These are phyloP conservation scores for Perizoma flavofasciatum DNA, from an alignment of 2,888 invertebrate genomes.

Conservation along the genomic window DNA sequence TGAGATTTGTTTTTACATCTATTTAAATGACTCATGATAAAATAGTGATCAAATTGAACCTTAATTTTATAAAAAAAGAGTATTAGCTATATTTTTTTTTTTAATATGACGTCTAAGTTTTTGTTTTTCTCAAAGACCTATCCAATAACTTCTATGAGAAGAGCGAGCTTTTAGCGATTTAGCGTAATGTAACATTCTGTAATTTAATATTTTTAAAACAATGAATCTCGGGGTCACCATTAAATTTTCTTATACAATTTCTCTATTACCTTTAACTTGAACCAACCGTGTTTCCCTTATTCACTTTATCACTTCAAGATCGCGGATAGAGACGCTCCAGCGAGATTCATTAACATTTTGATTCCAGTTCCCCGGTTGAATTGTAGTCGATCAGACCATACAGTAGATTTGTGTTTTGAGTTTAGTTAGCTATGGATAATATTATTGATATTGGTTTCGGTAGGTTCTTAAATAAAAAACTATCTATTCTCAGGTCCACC, in stretches of 20 bases:
- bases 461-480: background rate
- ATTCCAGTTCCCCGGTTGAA: conserved; percentile 7
- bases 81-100: too few species aligned
- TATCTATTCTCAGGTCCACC: too few species aligned
- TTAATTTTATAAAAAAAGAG: too few species aligned
- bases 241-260: conserved; percentile 1
- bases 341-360: conserved; percentile 19
- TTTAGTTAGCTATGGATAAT: conserved; percentile 16
- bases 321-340: conserved; percentile 39
- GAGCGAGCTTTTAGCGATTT: too few species aligned
- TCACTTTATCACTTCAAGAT: conserved; percentile 45
- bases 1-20: background rate
- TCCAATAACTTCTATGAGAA: too few species aligned
- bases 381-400: conserved; percentile 5
- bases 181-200: too few species aligned
- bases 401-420: conserved; percentile 2
- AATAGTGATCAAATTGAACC: too few species aligned
- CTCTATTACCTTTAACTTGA: conserved; percentile 11
- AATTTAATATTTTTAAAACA: too few species aligned
- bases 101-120: too few species aligned
- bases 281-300: conserved; percentile 40
- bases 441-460: conserved; percentile 18
- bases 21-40: too few species aligned
- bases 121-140: too few species aligned
- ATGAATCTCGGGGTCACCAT: too few species aligned